Conservation (phyloP, 1,140 invertebrate genomes). For the Ceratosolen fusciceps region DNA sequence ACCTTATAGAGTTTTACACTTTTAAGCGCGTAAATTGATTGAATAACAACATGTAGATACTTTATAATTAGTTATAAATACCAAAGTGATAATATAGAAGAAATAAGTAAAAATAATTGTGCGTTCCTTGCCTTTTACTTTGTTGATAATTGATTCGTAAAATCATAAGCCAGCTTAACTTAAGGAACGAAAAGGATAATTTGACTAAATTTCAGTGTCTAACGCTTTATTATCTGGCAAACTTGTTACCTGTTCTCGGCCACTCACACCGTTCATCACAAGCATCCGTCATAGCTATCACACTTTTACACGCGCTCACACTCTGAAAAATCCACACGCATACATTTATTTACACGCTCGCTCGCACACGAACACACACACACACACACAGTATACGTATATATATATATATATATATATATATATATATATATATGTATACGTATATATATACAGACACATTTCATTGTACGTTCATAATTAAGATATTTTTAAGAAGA, state of each 20-base stretch:
- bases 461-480: slow-evolving; percentile 4
- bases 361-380: too few relatives aligned
- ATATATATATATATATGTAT: too few relatives aligned
- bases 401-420: too few relatives aligned
- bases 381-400: too few relatives aligned
- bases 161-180: not conserved
- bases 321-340: too few relatives aligned
- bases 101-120: not conserved
- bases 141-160: slow-evolving; percentile 9
- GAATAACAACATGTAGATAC: not conserved
- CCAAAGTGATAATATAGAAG: not conserved
- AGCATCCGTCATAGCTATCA: slow-evolving; percentile 4
- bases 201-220: slow-evolving; percentile 13
- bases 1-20: not conserved
- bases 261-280: slow-evolving; percentile 2
- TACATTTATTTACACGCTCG: too few relatives aligned
- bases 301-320: too few relatives aligned
- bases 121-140: slow-evolving; percentile 8
- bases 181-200: not conserved
- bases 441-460: slow-evolving; percentile 6
- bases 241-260: slow-evolving; percentile 18
- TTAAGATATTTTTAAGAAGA: slow-evolving; percentile 36
- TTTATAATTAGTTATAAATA: slow-evolving; percentile 9
- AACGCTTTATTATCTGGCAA: slow-evolving; percentile 11
- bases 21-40: not conserved